Evolutionary conservation across 1,140 invertebrate genomes (phyloP).

Genomic region (Leptestheria dahalacensis): DNA sequence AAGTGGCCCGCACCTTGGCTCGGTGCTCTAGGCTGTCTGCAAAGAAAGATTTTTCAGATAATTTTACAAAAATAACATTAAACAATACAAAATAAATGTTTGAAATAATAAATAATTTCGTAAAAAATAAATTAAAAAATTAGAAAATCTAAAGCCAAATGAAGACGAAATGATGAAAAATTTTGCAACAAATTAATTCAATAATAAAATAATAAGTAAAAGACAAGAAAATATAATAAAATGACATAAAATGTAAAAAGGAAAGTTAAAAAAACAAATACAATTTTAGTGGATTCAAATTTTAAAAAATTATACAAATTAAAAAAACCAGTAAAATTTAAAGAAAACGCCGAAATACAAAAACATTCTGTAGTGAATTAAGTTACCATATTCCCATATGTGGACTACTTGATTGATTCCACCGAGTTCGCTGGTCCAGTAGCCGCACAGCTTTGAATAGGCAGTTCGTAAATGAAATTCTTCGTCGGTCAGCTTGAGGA

Average conservation of each 20-base stretch:
- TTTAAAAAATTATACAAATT: too few relatives aligned
- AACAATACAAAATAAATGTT: too few relatives aligned
- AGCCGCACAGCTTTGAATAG: constrained; percentile 27
- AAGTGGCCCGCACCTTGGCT: constrained; percentile 22
- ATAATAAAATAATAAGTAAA: background rate
- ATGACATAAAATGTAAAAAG: background rate
- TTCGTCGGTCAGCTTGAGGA: constrained; percentile 25
- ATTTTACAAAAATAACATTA: background rate
- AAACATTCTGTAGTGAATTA: too few relatives aligned
- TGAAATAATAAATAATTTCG: too few relatives aligned
- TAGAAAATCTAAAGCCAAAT: too few relatives aligned
- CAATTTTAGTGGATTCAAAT: too few relatives aligned
- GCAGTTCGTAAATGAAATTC: constrained; percentile 25
- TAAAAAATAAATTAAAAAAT: too few relatives aligned
- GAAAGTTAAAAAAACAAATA: background rate
- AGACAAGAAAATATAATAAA: background rate
- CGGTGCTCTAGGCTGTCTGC: constrained; percentile 26
- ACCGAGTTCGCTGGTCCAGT: constrained; percentile 29
- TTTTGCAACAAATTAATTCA: background rate
- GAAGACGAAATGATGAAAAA: background rate
- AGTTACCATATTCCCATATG: constrained; percentile 31
- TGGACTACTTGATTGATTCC: constrained; percentile 29
- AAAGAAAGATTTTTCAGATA: constrained; percentile 14
- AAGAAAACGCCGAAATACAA: too few relatives aligned
- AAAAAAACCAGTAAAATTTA: too few relatives aligned